Percentiles rank a stretch among this genome's conserved stretches.
Evolutionary conservation across 2,113 vertebrate genomes (phyloP).

Genomic region (Apistogramma diplotaenia): DNA sequence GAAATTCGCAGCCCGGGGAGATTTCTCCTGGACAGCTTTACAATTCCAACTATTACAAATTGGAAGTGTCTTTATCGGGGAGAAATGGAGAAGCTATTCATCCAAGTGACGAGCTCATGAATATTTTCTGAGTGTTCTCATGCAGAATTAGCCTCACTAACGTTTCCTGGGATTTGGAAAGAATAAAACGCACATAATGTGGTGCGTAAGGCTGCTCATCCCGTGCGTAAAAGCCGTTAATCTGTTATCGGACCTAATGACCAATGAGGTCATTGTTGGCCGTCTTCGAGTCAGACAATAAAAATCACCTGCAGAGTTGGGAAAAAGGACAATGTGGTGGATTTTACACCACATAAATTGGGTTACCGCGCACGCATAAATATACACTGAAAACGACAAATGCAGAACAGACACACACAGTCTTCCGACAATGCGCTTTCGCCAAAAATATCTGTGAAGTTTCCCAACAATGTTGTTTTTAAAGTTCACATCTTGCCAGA

Average conservation of each 20-base stretch:
- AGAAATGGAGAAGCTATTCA: slow-evolving; percentile 12
- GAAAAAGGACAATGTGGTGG: neutral
- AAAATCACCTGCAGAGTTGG: neutral
- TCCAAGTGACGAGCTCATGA: slow-evolving; percentile 27
- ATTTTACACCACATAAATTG: neutral
- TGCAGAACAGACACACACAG: neutral
- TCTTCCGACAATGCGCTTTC: neutral
- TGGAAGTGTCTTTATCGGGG: neutral
- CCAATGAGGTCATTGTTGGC: slow-evolving; percentile 10
- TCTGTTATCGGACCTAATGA: slow-evolving; percentile 9
- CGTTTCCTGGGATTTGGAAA: neutral
- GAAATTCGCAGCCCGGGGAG: neutral
- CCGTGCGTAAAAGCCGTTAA: slow-evolving; percentile 37
- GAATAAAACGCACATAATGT: neutral
- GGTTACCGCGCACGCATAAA: neutral
- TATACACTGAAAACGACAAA: neutral
- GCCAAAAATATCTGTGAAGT: neutral
- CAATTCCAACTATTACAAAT: neutral
- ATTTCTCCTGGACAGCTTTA: neutral
- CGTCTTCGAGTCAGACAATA: neutral
- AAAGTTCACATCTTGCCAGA: neutral
- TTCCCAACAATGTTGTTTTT: neutral
- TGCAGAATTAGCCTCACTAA: neutral
- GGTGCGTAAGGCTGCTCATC: slow-evolving; percentile 1
- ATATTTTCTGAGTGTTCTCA: slow-evolving; percentile 20